Base-by-base conservation (phyloP, 2,797 vertebrate genomes). In the Eulemur coronatus region DNA sequence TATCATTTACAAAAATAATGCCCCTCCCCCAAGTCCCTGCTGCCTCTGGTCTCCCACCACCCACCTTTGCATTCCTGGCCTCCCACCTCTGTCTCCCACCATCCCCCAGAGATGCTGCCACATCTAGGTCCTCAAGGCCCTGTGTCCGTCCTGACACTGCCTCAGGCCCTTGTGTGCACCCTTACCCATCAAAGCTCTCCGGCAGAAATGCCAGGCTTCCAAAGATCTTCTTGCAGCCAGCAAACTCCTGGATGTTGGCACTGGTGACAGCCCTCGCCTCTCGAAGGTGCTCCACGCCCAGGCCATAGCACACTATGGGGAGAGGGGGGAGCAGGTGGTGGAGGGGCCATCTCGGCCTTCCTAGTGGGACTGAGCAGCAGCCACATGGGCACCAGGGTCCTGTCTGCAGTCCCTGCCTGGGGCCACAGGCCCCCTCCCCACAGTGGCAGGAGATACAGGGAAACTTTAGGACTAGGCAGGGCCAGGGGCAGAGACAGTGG, bases 131-230 rank as follows among this genome's bases (percentile, higher is more conserved):
- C 7, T 89, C 67, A 57, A 84, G 52, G 55, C 20, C 30, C 11
- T 13, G 20, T 7, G 26, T 72, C 85, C 33, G 43, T 65, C 82
- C 41, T 38, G 26, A 48, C 13, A 24, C 9, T 3, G 13, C 65
- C 69, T 95, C 59, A 38, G 81, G 79, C n/a, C 69, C 7, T 15
- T 1, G 43, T 43, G 84, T 4, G 35, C 15, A 41, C 11, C n/a
- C 85, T 99, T 97, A 99, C 99, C 98, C 98, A 12, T 92, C 22
- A 11, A 99, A 99, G 97, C 99, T 99, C 98, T 99, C 98, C 0
- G 98, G 97, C 48, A 99, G 98, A 97, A 99, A 99, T 0, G 99
- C 99, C 98, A 99, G 97, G 96, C 99, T 99, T 81, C 99, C 99
- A 0, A 99, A 99, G 97, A 99, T 99, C 98, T 99, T 99, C 97